Evolutionary conservation across 2,113 vertebrate genomes (phyloP).

Genomic region (Cisticola juncidis): DNA sequence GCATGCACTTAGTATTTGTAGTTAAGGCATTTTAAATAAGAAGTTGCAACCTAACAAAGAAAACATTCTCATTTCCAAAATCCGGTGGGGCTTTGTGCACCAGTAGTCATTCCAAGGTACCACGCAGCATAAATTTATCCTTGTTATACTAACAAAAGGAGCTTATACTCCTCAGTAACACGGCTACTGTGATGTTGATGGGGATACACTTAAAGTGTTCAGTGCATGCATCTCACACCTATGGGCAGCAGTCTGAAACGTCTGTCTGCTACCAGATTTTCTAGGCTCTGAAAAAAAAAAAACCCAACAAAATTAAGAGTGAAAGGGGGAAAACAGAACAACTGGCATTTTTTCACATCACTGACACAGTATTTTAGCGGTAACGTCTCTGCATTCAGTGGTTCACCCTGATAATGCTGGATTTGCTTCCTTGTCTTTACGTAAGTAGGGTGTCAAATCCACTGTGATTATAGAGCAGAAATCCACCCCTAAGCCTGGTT

Average conservation of each 20-base stretch:
- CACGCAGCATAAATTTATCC: not conserved
- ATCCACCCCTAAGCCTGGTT: not conserved
- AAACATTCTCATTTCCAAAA: not conserved
- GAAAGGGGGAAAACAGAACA: not conserved
- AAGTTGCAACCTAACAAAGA: not conserved
- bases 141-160: not conserved
- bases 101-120: not conserved
- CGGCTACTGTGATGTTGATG: not conserved
- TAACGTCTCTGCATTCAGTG: accelerated
- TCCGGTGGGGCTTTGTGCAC: not conserved
- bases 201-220: not conserved
- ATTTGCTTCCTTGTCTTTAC: not conserved
- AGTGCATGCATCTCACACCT: not conserved
- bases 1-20: not conserved
- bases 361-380: not conserved
- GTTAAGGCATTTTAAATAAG: not conserved
- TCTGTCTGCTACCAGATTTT: not conserved
- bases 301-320: not conserved
- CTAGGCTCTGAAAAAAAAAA: not conserved
- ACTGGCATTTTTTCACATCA: not conserved
- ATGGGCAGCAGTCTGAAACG: not conserved
- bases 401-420: not conserved
- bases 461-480: not conserved
- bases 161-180: not conserved
- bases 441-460: not conserved